A percentile compares a stretch with the other conserved stretches of the same genome.
Evolutionary conservation across 2,888 invertebrate species (phyloP).

Genomic region (Leptinotarsa juncta): DNA sequence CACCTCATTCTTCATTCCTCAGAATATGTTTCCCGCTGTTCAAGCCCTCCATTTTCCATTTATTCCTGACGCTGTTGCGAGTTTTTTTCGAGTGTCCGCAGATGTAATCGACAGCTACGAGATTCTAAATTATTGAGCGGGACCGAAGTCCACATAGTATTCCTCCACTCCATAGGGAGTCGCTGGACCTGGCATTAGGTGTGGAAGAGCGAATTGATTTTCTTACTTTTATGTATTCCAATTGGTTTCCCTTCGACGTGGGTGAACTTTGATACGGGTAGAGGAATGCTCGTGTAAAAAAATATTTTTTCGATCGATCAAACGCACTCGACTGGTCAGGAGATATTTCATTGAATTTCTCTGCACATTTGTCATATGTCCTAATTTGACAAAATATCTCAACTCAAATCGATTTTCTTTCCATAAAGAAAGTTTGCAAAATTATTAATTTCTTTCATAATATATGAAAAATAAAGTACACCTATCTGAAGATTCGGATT

Average conservation of each 20-base stretch:
- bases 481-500: too few species aligned
- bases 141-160: slow-evolving; percentile 33
- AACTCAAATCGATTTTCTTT: too few species aligned
- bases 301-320: background rate
- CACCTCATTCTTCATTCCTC: background rate
- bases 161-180: slow-evolving; percentile 18
- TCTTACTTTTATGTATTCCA: slow-evolving; percentile 11
- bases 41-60: background rate
- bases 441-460: too few species aligned
- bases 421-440: too few species aligned
- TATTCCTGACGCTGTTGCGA: slow-evolving; percentile 22
- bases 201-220: slow-evolving; percentile 20
- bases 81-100: slow-evolving; percentile 29
- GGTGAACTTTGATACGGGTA: background rate
- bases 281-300: background rate
- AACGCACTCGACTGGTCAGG: background rate
- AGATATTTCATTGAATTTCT: background rate
- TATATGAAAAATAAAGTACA: too few species aligned
- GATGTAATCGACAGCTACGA: slow-evolving; percentile 32
- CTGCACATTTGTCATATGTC: background rate
- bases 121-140: slow-evolving; percentile 34
- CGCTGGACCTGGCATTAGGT: background rate
- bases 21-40: background rate
- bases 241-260: background rate
- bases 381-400: too few species aligned